phyloP scores from a whole-genome alignment of 2,113 vertebrate genomes.

The Mus spicilegus region DNA sequence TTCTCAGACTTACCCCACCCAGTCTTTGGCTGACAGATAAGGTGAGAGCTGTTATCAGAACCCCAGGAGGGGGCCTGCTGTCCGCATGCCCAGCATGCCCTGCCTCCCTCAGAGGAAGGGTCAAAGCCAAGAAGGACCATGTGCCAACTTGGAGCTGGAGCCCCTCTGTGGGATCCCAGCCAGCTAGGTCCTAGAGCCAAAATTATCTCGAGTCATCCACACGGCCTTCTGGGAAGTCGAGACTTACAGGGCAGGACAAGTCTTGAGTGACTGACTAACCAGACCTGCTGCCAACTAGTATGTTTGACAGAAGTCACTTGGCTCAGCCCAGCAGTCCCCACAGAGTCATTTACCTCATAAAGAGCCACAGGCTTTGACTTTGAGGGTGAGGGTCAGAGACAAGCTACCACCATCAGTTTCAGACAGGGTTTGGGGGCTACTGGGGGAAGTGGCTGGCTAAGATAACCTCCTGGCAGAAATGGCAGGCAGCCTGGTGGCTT shows the following conservation, averaged over 20 bases:
- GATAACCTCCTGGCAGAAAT: background rate
- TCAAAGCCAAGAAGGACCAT: background rate
- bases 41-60: constrained; percentile 27
- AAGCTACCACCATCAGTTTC: background rate
- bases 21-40: constrained; percentile 11
- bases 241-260: background rate
- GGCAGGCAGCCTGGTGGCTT: too few relatives aligned
- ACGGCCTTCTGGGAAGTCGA: background rate
- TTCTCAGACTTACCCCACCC: constrained; percentile 28
- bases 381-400: background rate
- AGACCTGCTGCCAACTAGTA: background rate
- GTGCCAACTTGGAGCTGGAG: background rate
- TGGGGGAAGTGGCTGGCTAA: background rate
- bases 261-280: background rate
- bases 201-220: background rate
- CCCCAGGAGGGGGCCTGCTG: background rate
- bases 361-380: background rate
- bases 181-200: background rate
- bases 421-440: background rate
- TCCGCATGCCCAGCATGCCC: background rate
- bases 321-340: background rate
- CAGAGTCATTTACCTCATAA: background rate
- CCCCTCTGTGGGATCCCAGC: too few relatives aligned
- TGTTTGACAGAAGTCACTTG: too few relatives aligned
- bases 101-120: background rate